Base-by-base conservation (phyloP, 1,140 invertebrate genomes). In the Pristionchus pacificus region DNA sequence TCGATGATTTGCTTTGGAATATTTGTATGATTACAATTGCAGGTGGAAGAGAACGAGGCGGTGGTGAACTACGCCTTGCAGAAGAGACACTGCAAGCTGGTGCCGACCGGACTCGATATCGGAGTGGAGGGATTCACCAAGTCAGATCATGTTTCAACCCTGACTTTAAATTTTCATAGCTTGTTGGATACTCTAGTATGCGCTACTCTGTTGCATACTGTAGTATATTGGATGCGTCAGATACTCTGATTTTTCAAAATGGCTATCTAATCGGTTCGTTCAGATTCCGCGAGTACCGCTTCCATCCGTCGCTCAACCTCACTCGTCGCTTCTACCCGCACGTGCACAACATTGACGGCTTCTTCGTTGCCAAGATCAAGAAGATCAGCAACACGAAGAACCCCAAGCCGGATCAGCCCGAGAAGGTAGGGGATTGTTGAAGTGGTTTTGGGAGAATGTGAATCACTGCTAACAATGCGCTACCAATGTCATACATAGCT, bases 301-400 rank as follows among this genome's bases (percentile, higher is more conserved):
- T 95, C 87, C 93, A 98, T 87, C 93, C 92, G 1, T 91, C 91
- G 2, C 84, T 99, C 83, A 93, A 94, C 84, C 85, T 94, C 27
- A 91, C 93, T 0, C 89, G 89, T 85, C 87, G 95, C 72, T 97
- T 94, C 86, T 98, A 98, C 86, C 96, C 96, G 2, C 96, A 99
- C 84, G 90, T 91, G 19, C 93, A 98, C 83, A 99, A 99, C 85
- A 93, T 98, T 90, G 96, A 99, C 87, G 97, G 97, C 32, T 99
- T 99, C 84, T 99, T 93, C 88, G 94, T 99, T 15, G 94, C 94
- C 2, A 99, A 99, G 87, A 84, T 99, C 29, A 80, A 84, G 69
- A 83, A 83, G 70, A 25, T 84, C 0, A 81, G 80, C 14, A 83
- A 83, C 58, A 74, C 79, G 15, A 77, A 77, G 31, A 64, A 65